Evolutionary conservation across 2,888 invertebrate species (phyloP), one percentile per base, ranked within the genome.

Genomic region (Ophion obscuratus): DNA sequence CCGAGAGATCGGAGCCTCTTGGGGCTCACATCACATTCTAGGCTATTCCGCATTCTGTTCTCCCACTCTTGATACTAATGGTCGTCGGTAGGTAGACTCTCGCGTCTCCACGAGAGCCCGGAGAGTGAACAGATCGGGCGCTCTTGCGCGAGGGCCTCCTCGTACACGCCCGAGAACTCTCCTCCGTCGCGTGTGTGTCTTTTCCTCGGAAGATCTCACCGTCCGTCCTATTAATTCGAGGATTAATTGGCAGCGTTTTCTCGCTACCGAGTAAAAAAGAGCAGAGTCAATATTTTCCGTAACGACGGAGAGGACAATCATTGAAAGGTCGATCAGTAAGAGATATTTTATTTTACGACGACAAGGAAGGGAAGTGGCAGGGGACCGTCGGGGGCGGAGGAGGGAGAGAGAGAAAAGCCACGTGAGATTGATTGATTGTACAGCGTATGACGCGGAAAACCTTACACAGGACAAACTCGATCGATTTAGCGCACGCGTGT

Each of bases 31-130:
- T 94, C 93, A 93, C 94, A 94, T 94, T 94, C 94, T 94, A 94
- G 94, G 94, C 94, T 94, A 94, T 94, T 94, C 94, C 94, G 94
- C 94, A 94, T 94, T 94, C 94, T 94, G 90, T 94, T 94, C 94
- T 91, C 94, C 94, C 93, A 92, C 94, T 88, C 77, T 79, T 81
- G 77, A 87, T 89, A 78, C 81, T 81, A 81, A 81, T 81, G 75
- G 81, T 75, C 31, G 74, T 81, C 74, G 70, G 81, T 67, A 81
- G 81, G 81, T 74, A 81, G 61, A 66, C 76, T 76, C 77, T 86
- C 84, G 83, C 85, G 86, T 91, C 91, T 91, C 47, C 11, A 24
- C n/a, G 90, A 91, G 89, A 92, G 91, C 92, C 61, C 73, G 11
- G 20, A 83, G 78, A 83, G 78, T n/a, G 47, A 67, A 92, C 91